Base-by-base conservation (phyloP, 1,140 invertebrate species). In the Drosophila trapezifrons region DNA sequence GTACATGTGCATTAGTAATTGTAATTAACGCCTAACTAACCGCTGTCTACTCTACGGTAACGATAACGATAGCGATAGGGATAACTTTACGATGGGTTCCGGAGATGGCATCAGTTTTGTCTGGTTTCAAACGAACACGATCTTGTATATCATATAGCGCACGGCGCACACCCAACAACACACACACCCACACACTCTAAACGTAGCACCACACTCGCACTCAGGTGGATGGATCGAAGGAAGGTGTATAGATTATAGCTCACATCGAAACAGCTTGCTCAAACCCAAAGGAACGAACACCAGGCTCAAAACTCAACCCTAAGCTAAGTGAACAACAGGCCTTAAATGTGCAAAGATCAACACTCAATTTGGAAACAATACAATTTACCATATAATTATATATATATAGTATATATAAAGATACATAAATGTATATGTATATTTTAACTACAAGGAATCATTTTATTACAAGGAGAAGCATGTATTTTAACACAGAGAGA, bases 291-390 rank as follows among this genome's bases (percentile, higher is more conserved):
- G 25, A 38, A 37, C 43, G 32, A 62, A 43, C 55, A 55, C 35
- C 17, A 52, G 46, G 64, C 59, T 38, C 58, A 67, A 80, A 76
- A 51, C 38, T 20, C 38, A 59, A 67, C 46, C 43, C 51, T 80
- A 80, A 63, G 52, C 65, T 78, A 76, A 64, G 80, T 80, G 18
- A 77, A 89, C 80, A 60, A 84, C 80, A 90, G 80, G 84, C 84
- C 84, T 89, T 89, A 84, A 90, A 84, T 89, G 84, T 89, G 84
- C 84, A 90, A 89, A 89, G 69, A 89, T 80, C 57, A 87, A 87
- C 79, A 69, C 78, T 87, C 76, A 83, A 86, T 79, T 79, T 87
- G 60, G 49, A 71, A 64, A 77, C 65, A 67, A 84, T 76, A 60
- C 54, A 81, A 63, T 74, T 65, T 81, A 72, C 60, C 42, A 62